These are phyloP conservation scores for Xestia xanthographa DNA, from an alignment of 2,888 invertebrate species.

Conservation along the genomic window DNA sequence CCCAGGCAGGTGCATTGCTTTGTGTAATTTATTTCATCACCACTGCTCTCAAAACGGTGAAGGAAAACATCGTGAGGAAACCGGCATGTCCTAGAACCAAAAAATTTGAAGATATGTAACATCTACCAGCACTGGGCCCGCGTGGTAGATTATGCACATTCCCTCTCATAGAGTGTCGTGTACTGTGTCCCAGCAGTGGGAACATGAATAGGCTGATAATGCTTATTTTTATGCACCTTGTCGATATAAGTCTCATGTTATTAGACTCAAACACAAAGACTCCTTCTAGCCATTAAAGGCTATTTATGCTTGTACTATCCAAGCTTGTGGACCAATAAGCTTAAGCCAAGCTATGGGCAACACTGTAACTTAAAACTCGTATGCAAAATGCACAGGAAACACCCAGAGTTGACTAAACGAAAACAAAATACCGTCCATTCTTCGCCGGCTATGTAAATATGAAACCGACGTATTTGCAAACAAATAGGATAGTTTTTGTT, in stretches of 20 bases:
- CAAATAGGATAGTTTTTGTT: constrained; percentile 35
- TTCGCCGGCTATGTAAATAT: constrained; percentile 24
- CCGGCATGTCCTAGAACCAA: too few relatives aligned
- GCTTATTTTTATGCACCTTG: neutral
- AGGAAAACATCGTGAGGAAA: too few relatives aligned
- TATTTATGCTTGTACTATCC: neutral
- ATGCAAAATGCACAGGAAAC: constrained; percentile 1
- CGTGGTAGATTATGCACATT: too few relatives aligned
- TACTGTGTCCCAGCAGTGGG: too few relatives aligned
- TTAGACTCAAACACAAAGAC: too few relatives aligned
- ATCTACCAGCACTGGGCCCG: too few relatives aligned
- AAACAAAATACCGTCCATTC: constrained; percentile 42
- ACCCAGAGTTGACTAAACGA: constrained; percentile 3
- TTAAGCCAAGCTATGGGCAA: neutral
- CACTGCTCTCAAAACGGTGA: too few relatives aligned
- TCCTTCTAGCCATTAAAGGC: neutral
- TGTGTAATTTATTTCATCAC: too few relatives aligned
- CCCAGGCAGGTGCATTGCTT: too few relatives aligned
- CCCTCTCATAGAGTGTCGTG: too few relatives aligned
- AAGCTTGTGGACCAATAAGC: neutral
- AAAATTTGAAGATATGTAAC: too few relatives aligned
- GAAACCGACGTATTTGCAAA: constrained; percentile 39
- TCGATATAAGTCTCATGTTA: neutral
- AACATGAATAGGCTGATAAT: too few relatives aligned
- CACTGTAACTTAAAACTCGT: neutral